These are phyloP conservation scores for Neuroscelio doddi DNA, from an alignment of 2,888 invertebrate species.

Conservation along the genomic window DNA sequence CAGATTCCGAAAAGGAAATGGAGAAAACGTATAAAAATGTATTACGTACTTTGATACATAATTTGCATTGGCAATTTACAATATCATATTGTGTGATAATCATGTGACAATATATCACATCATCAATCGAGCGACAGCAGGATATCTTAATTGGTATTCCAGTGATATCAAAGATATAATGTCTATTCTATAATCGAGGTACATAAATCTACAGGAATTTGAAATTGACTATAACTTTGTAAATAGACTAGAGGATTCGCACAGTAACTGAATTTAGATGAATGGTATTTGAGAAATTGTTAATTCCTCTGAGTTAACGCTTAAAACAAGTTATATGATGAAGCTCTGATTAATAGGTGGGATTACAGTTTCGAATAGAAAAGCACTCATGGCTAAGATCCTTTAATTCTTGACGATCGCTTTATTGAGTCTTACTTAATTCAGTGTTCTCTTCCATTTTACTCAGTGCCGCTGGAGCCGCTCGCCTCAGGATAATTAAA, in stretches of 20 bases:
- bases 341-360: constrained; percentile 25
- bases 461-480: constrained; percentile 29
- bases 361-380: constrained; percentile 35
- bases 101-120: too few species aligned
- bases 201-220: too few species aligned
- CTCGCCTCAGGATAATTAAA: constrained; percentile 58
- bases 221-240: too few species aligned
- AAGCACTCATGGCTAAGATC: constrained; percentile 33
- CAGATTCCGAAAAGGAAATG: constrained; percentile 17
- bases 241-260: too few species aligned
- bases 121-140: too few species aligned
- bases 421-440: constrained; percentile 58
- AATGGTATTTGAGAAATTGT: constrained; percentile 4
- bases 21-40: constrained; percentile 26
- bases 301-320: background rate
- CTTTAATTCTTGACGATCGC: constrained; percentile 54
- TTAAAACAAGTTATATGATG: constrained; percentile 23
- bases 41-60: constrained; percentile 8
- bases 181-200: too few species aligned
- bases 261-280: too few species aligned
- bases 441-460: constrained; percentile 52
- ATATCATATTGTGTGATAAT: too few species aligned
- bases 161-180: too few species aligned
- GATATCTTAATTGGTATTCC: too few species aligned
- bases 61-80: constrained; percentile 29